phyloP scores from a whole-genome alignment of 2,797 vertebrate genomes.

The Helostoma temminkii region DNA sequence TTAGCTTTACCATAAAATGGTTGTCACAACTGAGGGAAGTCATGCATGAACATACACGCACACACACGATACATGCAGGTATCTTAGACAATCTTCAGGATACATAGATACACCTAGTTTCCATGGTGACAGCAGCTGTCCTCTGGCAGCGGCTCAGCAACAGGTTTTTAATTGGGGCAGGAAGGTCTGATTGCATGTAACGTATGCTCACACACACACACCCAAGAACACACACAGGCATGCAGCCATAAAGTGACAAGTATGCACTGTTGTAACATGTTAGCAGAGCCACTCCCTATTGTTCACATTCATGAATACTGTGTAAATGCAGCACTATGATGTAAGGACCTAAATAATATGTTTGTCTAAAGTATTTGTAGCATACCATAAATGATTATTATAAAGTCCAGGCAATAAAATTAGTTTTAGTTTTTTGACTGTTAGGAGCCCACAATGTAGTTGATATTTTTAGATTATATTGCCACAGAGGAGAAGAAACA shows the following conservation, averaged over 20 bases:
- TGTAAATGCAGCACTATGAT: conserved; percentile 40
- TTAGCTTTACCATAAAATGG: conserved; percentile 14
- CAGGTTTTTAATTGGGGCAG: conserved; percentile 63
- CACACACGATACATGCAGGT: conserved; percentile 53
- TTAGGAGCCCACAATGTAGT: conserved; percentile 15
- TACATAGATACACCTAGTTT: conserved; percentile 74
- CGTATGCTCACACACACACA: conserved; percentile 28
- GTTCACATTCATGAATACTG: conserved; percentile 48
- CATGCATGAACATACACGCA: conserved; percentile 45
- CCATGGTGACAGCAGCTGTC: conserved; percentile 77
- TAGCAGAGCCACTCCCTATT: conserved; percentile 48
- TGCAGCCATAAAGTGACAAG: conserved; percentile 27
- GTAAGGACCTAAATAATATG: conserved; percentile 35
- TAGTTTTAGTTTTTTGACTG: conserved; percentile 9
- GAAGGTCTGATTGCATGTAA: conserved; percentile 63
- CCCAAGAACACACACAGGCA: conserved; percentile 17
- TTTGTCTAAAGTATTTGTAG: conserved; percentile 38
- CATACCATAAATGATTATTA: conserved; percentile 23
- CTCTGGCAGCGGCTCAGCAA: conserved; percentile 59
- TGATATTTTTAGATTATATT: conserved; percentile 35
- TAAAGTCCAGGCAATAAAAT: conserved; percentile 8
- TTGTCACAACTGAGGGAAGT: conserved; percentile 38
- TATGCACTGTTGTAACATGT: conserved; percentile 41
- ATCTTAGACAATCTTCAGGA: conserved; percentile 65
- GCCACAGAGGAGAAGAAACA: conserved; percentile 6